Percentiles rank a stretch among this genome's conserved stretches.
Conservation (phyloP, 2,888 invertebrate species). For the Ichneumoninae sp. region DNA sequence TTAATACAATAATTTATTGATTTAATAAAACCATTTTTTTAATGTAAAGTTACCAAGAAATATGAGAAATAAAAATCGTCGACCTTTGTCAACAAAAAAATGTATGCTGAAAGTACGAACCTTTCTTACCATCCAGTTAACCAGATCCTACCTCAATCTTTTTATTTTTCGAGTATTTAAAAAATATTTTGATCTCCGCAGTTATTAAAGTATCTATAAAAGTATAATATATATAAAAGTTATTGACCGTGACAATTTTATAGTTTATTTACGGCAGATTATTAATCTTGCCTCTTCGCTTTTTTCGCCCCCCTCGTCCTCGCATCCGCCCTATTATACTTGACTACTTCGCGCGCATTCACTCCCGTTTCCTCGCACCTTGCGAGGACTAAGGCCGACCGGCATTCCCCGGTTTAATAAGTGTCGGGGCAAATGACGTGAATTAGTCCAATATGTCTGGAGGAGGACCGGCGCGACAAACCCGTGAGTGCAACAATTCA, state of each 20-base stretch:
- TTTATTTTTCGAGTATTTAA: no score
- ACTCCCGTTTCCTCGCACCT: constrained; percentile 30
- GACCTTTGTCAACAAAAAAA: constrained; percentile 6
- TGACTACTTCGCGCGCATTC: constrained; percentile 13
- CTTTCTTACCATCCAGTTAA: no score
- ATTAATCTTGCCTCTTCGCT: background rate
- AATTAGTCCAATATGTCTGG: constrained; percentile 81
- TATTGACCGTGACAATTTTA: no score
- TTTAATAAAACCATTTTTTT: no score
- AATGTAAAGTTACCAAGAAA: no score
- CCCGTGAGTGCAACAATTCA: constrained; percentile 78
- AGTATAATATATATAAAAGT: no score
- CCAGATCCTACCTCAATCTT: no score
- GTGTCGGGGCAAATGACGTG: constrained; percentile 81
- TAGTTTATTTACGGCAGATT: no score
- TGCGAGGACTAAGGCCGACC: constrained; percentile 76
- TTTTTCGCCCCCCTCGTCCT: constrained; percentile 1
- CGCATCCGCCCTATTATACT: background rate
- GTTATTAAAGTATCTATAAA: no score
- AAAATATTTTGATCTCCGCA: no score
- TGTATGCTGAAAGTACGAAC: no score
- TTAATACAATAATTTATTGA: no score
- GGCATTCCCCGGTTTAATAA: constrained; percentile 81
- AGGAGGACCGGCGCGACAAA: constrained; percentile 59
- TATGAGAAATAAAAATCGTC: constrained; percentile 22